Base-by-base conservation (phyloP, 2,113 vertebrate species). In the Lophura nycthemera region DNA sequence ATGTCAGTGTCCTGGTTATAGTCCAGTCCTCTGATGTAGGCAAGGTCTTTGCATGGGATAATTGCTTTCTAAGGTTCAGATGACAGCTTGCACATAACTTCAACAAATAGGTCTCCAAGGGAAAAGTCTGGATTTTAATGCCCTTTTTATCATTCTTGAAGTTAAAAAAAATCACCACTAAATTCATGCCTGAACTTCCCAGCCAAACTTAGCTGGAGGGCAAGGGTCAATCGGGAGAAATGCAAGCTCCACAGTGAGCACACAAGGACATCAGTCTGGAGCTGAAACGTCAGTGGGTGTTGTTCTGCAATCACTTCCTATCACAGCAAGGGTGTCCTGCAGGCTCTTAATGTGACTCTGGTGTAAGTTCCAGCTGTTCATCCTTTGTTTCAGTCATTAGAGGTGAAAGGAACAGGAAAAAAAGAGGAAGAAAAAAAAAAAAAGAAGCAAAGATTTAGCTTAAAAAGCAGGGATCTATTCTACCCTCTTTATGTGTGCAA, bases 391-490 rank as follows among this genome's bases (percentile, higher is more conserved):
- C 36, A 74, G 60, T 85, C 61, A 38, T 70, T 64, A 81, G 34
- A 84, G 29, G 74, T 73, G 50, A 85, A 71, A 76, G n/a, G 42
- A 90, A 54, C 1, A 4, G 30, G 12, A 6, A 20, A 22, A 24
- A 29, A 54, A 36, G 24, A 52, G 25, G 24, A 21, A 11, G 14
- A 0, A 29, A n/a, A 66, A 65, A 76, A 36, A 87, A n/a, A 27
- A 63, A 65, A 75, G 32, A 79, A 8, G 56, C 43, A 81, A 80
- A 83, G 11, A 18, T 70, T 76, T 63, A 42, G 40, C 34, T 90
- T 91, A 66, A 89, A 60, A 86, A 79, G 81, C 89, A 65, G 43
- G 57, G 83, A 69, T 73, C 48, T 71, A 32, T 95, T 91, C 83
- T 94, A 93, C 52, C 72, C 45, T 65, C 69, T 48, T 21, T 48